Conservation (phyloP, 2,113 vertebrate species). For the Gnathonemus longibarbis region DNA sequence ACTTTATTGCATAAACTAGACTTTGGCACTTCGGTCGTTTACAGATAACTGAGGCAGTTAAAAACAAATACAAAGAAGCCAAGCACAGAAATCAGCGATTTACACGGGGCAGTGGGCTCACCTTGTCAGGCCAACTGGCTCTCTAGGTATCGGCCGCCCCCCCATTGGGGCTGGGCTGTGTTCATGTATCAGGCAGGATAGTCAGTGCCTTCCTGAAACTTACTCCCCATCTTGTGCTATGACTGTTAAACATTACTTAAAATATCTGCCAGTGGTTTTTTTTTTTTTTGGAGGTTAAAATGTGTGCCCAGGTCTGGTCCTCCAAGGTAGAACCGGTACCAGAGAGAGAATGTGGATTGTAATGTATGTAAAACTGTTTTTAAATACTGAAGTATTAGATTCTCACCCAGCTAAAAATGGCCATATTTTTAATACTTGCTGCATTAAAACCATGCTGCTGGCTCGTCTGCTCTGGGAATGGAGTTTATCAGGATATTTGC, state of each 20-base stretch:
- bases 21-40: background rate
- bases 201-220: background rate
- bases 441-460: background rate
- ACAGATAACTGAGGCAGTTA: background rate
- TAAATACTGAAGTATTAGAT: background rate
- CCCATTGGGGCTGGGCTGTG: background rate
- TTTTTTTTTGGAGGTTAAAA: background rate
- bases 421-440: background rate
- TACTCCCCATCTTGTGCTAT: background rate
- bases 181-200: background rate
- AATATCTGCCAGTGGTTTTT: background rate
- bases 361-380: background rate
- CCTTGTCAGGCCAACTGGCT: background rate
- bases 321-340: background rate
- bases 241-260: background rate
- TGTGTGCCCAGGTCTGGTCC: background rate
- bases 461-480: background rate
- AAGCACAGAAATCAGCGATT: background rate
- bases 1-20: background rate
- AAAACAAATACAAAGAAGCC: background rate
- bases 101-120: background rate
- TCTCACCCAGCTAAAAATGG: background rate
- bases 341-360: background rate
- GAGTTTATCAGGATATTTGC: background rate
- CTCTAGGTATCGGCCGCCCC: background rate